Percentiles rank a stretch among this genome's conserved stretches.
Evolutionary conservation across 2,797 vertebrate species (phyloP).

Genomic region (Fistularia commersonii): DNA sequence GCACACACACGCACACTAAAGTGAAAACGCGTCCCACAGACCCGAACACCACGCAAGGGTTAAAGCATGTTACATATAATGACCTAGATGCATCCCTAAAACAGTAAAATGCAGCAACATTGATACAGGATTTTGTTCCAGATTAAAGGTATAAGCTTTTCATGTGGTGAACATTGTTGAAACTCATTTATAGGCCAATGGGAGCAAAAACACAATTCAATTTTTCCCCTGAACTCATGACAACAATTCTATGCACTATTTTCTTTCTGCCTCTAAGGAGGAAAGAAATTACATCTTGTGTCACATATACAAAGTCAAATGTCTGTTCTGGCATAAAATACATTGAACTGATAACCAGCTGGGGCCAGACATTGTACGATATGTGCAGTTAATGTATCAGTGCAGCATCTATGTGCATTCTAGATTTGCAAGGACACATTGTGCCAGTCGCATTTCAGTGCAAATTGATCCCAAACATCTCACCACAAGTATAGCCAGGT

Average conservation of each 20-base stretch:
- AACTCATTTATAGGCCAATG: slow-evolving; percentile 1
- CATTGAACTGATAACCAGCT: neutral
- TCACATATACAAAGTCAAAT: neutral
- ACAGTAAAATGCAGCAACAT: slow-evolving; percentile 8
- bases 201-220: neutral
- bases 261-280: neutral
- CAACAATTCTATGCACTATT: too few relatives aligned
- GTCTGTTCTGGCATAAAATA: neutral
- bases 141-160: slow-evolving; percentile 16
- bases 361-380: neutral
- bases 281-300: slow-evolving; percentile 1
- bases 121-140: slow-evolving; percentile 11
- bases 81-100: neutral
- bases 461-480: slow-evolving; percentile 33
- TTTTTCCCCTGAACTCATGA: too few relatives aligned
- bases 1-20: too few relatives aligned
- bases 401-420: slow-evolving; percentile 4
- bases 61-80: too few relatives aligned
- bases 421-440: too few relatives aligned
- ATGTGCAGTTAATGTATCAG: neutral
- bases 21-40: too few relatives aligned
- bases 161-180: neutral
- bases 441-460: slow-evolving; percentile 5
- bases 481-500: slow-evolving; percentile 27
- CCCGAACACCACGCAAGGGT: too few relatives aligned